Conservation (phyloP, 2,797 vertebrate genomes). For the Lates japonicus region DNA sequence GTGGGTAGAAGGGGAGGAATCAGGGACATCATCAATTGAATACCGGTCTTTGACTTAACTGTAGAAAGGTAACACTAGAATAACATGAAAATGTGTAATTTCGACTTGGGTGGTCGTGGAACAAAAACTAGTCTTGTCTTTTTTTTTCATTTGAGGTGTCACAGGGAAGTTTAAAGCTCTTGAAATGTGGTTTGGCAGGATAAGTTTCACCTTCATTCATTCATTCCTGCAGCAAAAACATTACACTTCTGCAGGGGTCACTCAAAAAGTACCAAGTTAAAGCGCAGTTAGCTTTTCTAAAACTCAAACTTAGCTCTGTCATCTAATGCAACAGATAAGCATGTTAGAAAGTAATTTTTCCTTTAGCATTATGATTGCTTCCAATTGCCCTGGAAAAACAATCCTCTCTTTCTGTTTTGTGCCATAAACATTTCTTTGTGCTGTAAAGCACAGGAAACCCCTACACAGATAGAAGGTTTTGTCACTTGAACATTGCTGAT, state of each 20-base stretch:
- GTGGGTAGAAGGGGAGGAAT: slow-evolving; percentile 23
- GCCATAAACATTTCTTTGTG: not conserved
- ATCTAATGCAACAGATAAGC: slow-evolving; percentile 11
- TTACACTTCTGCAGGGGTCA: slow-evolving; percentile 45
- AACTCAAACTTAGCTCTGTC: not conserved
- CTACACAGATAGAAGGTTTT: not conserved
- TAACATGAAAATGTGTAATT: slow-evolving; percentile 57
- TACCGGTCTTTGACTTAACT: slow-evolving; percentile 79
- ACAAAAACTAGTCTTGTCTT: slow-evolving; percentile 31
- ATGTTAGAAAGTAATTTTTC: slow-evolving; percentile 29
- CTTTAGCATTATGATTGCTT: slow-evolving; percentile 6
- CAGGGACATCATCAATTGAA: slow-evolving; percentile 85
- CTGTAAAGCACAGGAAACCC: not conserved
- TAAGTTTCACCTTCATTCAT: slow-evolving; percentile 42
- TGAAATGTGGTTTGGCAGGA: slow-evolving; percentile 70
- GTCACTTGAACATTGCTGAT: not conserved
- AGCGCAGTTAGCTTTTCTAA: slow-evolving; percentile 12
- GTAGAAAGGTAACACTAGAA: slow-evolving; percentile 49
- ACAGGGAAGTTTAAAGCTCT: slow-evolving; percentile 52
- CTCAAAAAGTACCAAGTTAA: slow-evolving; percentile 27
- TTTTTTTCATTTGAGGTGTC: slow-evolving; percentile 41
- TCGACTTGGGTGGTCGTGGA: slow-evolving; percentile 63
- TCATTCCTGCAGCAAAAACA: slow-evolving; percentile 58
- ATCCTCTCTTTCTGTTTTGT: slow-evolving; percentile 11
- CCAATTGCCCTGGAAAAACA: not conserved